phyloP scores from a whole-genome alignment of 2,888 invertebrate species.

The Parnassius smintheus region DNA sequence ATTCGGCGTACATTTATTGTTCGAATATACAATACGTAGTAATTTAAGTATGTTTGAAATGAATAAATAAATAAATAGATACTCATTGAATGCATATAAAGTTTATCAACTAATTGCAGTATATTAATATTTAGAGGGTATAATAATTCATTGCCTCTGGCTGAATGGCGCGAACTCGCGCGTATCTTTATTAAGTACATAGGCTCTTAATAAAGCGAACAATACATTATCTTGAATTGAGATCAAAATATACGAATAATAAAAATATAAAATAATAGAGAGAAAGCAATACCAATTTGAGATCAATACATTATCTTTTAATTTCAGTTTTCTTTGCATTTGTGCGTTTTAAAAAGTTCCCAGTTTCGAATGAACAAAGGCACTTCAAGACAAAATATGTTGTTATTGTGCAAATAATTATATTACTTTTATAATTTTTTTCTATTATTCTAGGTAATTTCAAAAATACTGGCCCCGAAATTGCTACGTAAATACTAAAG shows the following conservation, averaged over 20 bases:
- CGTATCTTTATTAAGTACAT: conserved; percentile 27
- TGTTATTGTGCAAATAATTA: conserved; percentile 10
- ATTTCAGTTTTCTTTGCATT: conserved; percentile 19
- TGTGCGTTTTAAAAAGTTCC: conserved; percentile 10
- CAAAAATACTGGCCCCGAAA: conserved; percentile 68
- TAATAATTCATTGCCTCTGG: background rate
- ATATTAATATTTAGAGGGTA: too few relatives aligned
- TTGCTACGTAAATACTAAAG: conserved; percentile 30
- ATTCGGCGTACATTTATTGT: too few relatives aligned
- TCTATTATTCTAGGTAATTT: conserved; percentile 45
- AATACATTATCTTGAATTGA: conserved; percentile 38
- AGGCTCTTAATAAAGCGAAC: conserved; percentile 20
- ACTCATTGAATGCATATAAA: too few relatives aligned
- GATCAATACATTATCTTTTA: conserved; percentile 50
- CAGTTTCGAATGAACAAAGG: background rate
- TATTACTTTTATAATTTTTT: conserved; percentile 27
- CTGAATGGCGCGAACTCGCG: background rate
- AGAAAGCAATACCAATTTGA: conserved; percentile 60
- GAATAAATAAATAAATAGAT: too few relatives aligned
- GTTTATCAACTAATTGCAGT: too few relatives aligned
- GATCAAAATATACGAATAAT: conserved; percentile 42
- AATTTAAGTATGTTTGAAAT: too few relatives aligned
- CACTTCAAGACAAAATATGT: background rate
- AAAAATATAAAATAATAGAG: conserved; percentile 31
- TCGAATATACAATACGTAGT: too few relatives aligned